Evolutionary conservation across 2,888 invertebrate species (phyloP).

Genomic region (Xylophagus ater): DNA sequence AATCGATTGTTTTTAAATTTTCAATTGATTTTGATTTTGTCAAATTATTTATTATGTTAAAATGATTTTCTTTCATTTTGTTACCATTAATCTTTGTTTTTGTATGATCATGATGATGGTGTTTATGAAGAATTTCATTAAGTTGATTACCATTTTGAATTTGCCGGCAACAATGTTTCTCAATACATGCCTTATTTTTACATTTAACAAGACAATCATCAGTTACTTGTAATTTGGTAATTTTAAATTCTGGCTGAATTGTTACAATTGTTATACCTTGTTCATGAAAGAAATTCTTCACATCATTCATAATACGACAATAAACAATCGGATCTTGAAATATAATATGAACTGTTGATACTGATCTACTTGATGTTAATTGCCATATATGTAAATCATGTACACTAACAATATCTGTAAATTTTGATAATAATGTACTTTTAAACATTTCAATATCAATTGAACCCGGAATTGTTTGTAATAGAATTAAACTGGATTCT

Average conservation of each 20-base stretch:
- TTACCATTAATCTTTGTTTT: background rate
- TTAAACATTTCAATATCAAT: conserved; percentile 65
- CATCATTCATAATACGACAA: conserved; percentile 45
- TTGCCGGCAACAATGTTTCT: conserved; percentile 35
- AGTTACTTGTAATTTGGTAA: conserved; percentile 19
- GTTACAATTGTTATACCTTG: conserved; percentile 76
- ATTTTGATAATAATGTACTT: conserved; percentile 49
- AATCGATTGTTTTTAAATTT: background rate
- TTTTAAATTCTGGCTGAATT: conserved; percentile 72
- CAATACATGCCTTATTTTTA: conserved; percentile 34
- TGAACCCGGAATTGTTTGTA: conserved; percentile 86
- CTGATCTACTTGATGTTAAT: conserved; percentile 62
- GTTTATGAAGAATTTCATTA: too few species aligned
- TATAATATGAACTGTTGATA: conserved; percentile 76
- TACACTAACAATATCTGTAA: conserved; percentile 61
- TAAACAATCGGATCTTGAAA: conserved; percentile 54
- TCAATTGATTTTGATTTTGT: background rate
- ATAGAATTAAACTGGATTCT: conserved; percentile 74
- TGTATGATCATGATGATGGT: background rate
- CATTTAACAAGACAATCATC: conserved; percentile 39
- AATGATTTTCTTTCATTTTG: background rate
- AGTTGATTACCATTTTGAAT: background rate
- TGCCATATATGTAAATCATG: conserved; percentile 89
- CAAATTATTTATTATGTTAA: too few species aligned
- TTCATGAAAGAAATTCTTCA: conserved; percentile 63